Conservation (phyloP, 2,113 vertebrate species). For the Ceratotherium simum region DNA sequence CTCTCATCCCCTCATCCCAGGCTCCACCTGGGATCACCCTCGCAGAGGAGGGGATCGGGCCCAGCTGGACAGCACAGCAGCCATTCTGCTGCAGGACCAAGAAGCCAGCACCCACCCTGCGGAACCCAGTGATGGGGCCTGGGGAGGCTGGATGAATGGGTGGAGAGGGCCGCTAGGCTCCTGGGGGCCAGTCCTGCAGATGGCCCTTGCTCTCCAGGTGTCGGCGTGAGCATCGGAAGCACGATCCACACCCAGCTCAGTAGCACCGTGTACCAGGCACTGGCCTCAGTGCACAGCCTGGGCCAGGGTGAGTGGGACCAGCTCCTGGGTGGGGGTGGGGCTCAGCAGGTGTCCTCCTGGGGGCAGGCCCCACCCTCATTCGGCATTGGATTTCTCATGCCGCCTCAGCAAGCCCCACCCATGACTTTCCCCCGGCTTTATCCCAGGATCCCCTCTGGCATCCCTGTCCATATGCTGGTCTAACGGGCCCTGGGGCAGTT, state of each 20-base stretch:
- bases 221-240: conserved; percentile 32
- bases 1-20: neutral
- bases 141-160: neutral
- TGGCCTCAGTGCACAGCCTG: conserved; percentile 64
- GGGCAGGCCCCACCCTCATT: neutral
- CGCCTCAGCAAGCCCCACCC: neutral
- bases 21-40: neutral
- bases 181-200: neutral
- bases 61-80: neutral
- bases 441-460: neutral
- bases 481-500: neutral
- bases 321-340: neutral
- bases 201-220: conserved; percentile 50
- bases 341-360: neutral
- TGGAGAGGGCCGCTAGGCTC: neutral
- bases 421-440: neutral
- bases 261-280: conserved; percentile 34
- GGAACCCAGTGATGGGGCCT: neutral
- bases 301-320: conserved; percentile 71
- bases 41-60: neutral
- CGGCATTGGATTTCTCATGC: neutral
- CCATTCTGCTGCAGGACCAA: neutral
- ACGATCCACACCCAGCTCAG: conserved; percentile 61
- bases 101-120: neutral
- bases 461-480: neutral